Evolutionary conservation across 92 coral and sea anemone genomes (phyloP).

Genomic region (Diadumene lineata): DNA sequence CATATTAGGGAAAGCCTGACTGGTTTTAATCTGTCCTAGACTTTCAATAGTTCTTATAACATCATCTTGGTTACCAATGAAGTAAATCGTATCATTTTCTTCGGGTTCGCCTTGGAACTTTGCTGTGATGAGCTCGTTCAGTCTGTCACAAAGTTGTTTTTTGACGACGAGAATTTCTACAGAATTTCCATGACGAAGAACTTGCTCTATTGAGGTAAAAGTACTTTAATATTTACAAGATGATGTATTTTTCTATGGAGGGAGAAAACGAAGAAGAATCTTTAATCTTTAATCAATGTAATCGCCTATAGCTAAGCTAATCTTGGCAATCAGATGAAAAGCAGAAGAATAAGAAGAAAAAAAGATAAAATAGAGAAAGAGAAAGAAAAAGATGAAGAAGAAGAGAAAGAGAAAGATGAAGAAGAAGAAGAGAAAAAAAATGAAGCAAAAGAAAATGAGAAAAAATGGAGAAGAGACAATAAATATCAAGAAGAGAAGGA

Average conservation of each 20-base stretch:
- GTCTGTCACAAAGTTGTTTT: constrained; percentile 89
- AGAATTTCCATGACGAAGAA: constrained; percentile 92
- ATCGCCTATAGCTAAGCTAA: too few relatives aligned
- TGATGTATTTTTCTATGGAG: too few relatives aligned
- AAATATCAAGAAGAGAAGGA: too few relatives aligned
- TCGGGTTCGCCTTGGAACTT: constrained; percentile 95
- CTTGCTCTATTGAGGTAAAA: constrained; percentile 91
- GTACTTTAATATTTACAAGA: neutral
- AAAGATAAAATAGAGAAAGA: too few relatives aligned
- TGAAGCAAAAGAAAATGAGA: too few relatives aligned
- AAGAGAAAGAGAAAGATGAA: too few relatives aligned
- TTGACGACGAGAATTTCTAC: constrained; percentile 94
- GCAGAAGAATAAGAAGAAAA: too few relatives aligned
- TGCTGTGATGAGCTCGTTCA: constrained; percentile 83
- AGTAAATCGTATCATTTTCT: constrained; percentile 95
- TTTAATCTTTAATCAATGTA: too few relatives aligned
- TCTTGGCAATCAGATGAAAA: too few relatives aligned
- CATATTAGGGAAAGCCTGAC: constrained; percentile 90
- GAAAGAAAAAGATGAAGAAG: too few relatives aligned
- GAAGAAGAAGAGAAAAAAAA: too few relatives aligned
- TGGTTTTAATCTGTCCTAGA: constrained; percentile 92
- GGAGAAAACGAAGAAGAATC: neutral
- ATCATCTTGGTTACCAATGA: constrained; percentile 93
- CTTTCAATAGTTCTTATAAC: constrained; percentile 85
- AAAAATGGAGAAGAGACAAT: too few relatives aligned